Base-by-base conservation (phyloP, 2,888 invertebrate species). In the Troilus luridus region DNA sequence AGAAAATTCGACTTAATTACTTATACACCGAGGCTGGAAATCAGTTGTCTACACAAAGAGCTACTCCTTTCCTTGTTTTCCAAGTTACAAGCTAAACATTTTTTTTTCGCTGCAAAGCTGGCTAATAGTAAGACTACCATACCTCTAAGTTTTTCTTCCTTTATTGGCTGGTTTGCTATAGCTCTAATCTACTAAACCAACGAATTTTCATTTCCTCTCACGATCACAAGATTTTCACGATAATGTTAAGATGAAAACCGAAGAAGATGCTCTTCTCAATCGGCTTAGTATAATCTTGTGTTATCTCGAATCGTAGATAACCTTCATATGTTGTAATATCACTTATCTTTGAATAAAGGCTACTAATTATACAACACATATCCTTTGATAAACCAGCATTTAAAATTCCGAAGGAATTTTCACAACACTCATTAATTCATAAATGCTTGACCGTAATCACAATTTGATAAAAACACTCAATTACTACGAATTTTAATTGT, bases 331-430 rank as follows among this genome's bases (percentile, higher is more conserved):
- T 85, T 85, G 85, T 85, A 85, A 85, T 56, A 58, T 56, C 85
- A 21, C 56, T 85, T 56, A 85, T 85, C 85, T 19, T 2, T 56
- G 85, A 85, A 56, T 56, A 85, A 85, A 85, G 11, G 56, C 1
- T 85, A n/a, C 41, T 85, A 85, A 85, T 85, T 85, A 85, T 85
- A 85, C 85, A 85, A 56, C 85, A 77, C 81, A 81, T 81, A 9
- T 58, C n/a, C 85, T 85, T 58, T 85, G 85, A 85, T 85, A 85
- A 58, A 58, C n/a, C 0, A n/a, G 56, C 54, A 56, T 85, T 85
- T 85, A 85, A 85, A 85, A 85, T 85, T 85, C 56, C 54, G 56
- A 58, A 3, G 85, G 56, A 85, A 85, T 85, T 54, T 85, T n/a
- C 54, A 85, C n/a, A 58, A 56, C 85, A 56, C 8, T 58, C 85